Percentiles rank a stretch among this genome's conserved stretches.
phyloP scores from a whole-genome alignment of 2,888 invertebrate species.

The Hirtodrosophila confusa region DNA sequence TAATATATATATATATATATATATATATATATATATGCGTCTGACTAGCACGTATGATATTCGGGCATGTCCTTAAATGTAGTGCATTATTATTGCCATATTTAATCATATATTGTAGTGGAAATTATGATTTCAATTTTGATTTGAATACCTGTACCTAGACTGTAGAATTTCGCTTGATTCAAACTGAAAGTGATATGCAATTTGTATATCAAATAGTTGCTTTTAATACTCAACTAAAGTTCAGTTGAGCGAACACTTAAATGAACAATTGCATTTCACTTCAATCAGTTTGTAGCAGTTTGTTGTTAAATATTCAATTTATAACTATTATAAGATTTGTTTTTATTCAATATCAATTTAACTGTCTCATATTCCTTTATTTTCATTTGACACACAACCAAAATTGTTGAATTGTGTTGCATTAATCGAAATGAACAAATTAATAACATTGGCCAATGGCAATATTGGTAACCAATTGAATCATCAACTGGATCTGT shows the following conservation, averaged over 20 bases:
- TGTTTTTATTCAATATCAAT: slow-evolving; percentile 36
- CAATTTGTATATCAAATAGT: slow-evolving; percentile 3
- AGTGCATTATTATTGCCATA: slow-evolving; percentile 4
- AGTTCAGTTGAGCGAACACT: not conserved
- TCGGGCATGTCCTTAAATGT: slow-evolving; percentile 31
- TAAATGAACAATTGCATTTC: slow-evolving; percentile 1
- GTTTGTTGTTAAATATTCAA: slow-evolving; percentile 7
- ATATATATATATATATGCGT: slow-evolving; percentile 2
- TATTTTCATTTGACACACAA: slow-evolving; percentile 54
- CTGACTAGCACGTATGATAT: slow-evolving; percentile 14
- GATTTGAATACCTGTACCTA: not conserved
- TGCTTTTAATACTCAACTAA: no score
- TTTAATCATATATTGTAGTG: not conserved
- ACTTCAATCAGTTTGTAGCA: not conserved
- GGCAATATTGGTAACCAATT: slow-evolving; percentile 53
- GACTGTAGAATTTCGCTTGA: slow-evolving; percentile 3
- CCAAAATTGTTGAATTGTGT: slow-evolving; percentile 52
- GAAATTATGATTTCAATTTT: slow-evolving; percentile 1
- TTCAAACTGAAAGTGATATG: slow-evolving; percentile 5
- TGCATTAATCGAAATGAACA: slow-evolving; percentile 47
- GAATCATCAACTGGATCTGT: slow-evolving; percentile 56
- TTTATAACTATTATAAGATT: slow-evolving; percentile 12
- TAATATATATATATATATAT: no score
- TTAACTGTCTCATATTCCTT: slow-evolving; percentile 62
- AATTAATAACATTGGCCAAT: slow-evolving; percentile 44